Evolutionary conservation across 2,797 vertebrate species (phyloP).

Genomic region (Scleropages formosus): DNA sequence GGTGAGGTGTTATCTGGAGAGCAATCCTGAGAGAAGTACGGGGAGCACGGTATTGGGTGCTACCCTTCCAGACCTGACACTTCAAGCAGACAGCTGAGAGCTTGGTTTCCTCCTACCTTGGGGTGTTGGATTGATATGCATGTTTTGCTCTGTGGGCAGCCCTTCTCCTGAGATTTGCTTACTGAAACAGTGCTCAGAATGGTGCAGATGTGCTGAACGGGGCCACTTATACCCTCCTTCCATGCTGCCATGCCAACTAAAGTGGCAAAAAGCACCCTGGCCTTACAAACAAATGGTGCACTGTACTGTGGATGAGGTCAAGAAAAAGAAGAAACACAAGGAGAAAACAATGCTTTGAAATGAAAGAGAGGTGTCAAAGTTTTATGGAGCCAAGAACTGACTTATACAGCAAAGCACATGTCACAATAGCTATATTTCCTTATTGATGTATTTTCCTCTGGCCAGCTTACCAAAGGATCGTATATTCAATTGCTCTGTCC

Average conservation of each 20-base stretch:
- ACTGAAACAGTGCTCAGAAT: too few relatives aligned
- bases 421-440: slow-evolving; percentile 7
- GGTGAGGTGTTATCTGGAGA: slow-evolving; percentile 35
- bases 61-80: too few relatives aligned
- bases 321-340: neutral
- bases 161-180: too few relatives aligned
- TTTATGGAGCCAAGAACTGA: neutral
- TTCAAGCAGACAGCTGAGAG: too few relatives aligned
- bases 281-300: neutral
- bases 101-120: too few relatives aligned
- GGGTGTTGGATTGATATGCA: too few relatives aligned
- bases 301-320: neutral
- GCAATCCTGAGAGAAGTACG: too few relatives aligned
- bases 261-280: neutral
- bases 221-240: slow-evolving; percentile 54
- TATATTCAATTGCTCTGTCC: slow-evolving; percentile 26
- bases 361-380: neutral
- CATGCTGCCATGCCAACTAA: neutral
- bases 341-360: neutral
- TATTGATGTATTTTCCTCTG: slow-evolving; percentile 32
- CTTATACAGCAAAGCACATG: neutral
- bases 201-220: slow-evolving; percentile 51
- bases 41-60: too few relatives aligned
- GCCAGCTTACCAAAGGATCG: slow-evolving; percentile 32
- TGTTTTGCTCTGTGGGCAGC: too few relatives aligned